Evolutionary conservation across 2,888 invertebrate species (phyloP), one percentile per base, ranked within the genome.

Genomic region (Byasa hedistus): DNA sequence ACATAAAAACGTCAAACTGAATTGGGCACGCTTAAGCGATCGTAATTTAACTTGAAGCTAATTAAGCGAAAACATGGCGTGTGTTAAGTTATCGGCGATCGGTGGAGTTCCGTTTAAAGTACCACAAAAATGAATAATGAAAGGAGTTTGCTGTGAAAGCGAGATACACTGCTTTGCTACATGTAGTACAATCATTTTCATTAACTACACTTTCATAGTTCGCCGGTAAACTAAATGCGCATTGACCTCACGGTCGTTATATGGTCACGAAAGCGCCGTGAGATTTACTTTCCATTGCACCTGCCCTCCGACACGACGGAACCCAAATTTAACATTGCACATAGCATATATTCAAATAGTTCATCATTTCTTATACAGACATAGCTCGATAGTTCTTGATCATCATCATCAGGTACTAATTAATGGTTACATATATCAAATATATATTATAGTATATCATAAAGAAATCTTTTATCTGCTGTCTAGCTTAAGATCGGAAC

Each of bases 281-380:
- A 83, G 83, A 86, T 77, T 80, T 81, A 80, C 86, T 86, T 86
- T 87, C 85, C 83, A 74, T 70, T 77, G 70, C 83, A 82, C 80
- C 79, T 86, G 86, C 84, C 78, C 84, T 84, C 76, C 81, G 84
- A 83, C 83, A 80, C 69, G n/a, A 27, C 12, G 36, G 2, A 39
- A 19, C 39, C 39, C 39, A 61, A 61, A 61, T 39, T 52, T 15
- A 60, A 60, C 15, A 39, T 3, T 39, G 39, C 39, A 39, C 15
- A 39, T 39, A 2, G 12, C 15, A 39, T 39, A 15, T 12, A 39
- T 15, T 2, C 15, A 39, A 39, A 3, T 15, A 15, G 15, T 15
- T 39, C 12, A 39, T 15, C 39, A 39, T 15, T 39, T 15, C 39
- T 39, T 39, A 15, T 39, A 39, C 39, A 2, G 39, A 15, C 12